phyloP scores from a whole-genome alignment of 2,888 invertebrate species.

The Drosophila kokeensis region DNA sequence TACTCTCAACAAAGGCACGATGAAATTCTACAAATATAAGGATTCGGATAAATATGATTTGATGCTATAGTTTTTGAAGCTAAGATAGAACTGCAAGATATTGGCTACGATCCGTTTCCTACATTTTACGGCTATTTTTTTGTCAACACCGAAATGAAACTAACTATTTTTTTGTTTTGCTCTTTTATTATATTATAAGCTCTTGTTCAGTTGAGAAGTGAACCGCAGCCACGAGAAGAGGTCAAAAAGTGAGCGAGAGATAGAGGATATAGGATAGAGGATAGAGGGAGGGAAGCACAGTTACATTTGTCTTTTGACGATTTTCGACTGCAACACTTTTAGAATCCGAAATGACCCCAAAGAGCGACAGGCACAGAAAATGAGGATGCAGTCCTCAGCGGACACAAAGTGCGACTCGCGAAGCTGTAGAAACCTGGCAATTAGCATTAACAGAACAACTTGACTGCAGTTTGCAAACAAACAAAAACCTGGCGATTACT shows the following conservation, averaged over 20 bases:
- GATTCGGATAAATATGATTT: not conserved
- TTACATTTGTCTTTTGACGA: constrained; percentile 25
- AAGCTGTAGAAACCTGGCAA: constrained; percentile 50
- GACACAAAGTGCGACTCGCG: constrained; percentile 33
- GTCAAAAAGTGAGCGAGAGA: not conserved
- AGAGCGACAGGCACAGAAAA: constrained; percentile 35
- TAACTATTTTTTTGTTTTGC: not conserved
- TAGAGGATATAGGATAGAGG: too few relatives aligned
- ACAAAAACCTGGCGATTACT: constrained; percentile 36
- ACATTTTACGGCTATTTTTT: not conserved
- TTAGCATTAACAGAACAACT: constrained; percentile 71
- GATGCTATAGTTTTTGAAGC: too few relatives aligned
- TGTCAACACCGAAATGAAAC: not conserved
- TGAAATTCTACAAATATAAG: not conserved
- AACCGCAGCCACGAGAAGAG: not conserved
- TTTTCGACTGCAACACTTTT: constrained; percentile 59
- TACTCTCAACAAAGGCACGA: not conserved
- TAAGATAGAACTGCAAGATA: not conserved
- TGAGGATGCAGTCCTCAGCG: constrained; percentile 40
- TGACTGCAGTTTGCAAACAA: constrained; percentile 72
- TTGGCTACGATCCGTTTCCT: not conserved
- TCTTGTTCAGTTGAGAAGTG: not conserved
- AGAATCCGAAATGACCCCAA: constrained; percentile 71
- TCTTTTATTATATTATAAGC: not conserved
- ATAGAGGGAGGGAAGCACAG: not conserved